Conservation (phyloP, 2,888 invertebrate species). For the Athalia cordata region DNA sequence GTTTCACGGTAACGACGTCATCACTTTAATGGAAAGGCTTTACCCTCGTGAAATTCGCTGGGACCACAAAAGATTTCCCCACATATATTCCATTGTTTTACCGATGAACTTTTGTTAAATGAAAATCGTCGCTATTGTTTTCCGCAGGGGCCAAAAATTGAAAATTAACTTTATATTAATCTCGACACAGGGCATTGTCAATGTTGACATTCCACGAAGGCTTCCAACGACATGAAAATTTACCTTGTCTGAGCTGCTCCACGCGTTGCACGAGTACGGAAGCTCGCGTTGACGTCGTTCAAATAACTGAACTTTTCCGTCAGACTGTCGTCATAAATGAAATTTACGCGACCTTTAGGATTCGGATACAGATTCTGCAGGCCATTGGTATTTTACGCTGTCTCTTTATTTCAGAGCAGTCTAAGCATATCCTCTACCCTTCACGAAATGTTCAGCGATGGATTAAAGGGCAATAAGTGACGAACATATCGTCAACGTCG, state of each 20-base stretch:
- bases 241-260: too few relatives aligned
- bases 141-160: too few relatives aligned
- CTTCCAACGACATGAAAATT: too few relatives aligned
- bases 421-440: constrained; percentile 11
- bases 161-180: too few relatives aligned
- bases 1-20: constrained; percentile 41
- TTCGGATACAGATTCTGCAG: constrained; percentile 6
- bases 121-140: background rate
- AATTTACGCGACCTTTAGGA: constrained; percentile 29
- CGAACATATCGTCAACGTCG: constrained; percentile 57
- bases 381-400: constrained; percentile 30
- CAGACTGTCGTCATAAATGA: constrained; percentile 26
- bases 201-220: too few relatives aligned
- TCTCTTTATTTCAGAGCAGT: constrained; percentile 13
- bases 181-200: too few relatives aligned
- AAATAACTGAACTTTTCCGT: constrained; percentile 7
- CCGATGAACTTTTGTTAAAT: background rate
- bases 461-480: constrained; percentile 55
- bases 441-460: constrained; percentile 43
- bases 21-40: constrained; percentile 28
- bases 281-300: background rate
- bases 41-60: constrained; percentile 23
- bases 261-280: background rate
- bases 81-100: background rate
- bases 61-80: background rate